Evolutionary conservation across 2,888 invertebrate species (phyloP).

Genomic region (Incurvaria masculella): DNA sequence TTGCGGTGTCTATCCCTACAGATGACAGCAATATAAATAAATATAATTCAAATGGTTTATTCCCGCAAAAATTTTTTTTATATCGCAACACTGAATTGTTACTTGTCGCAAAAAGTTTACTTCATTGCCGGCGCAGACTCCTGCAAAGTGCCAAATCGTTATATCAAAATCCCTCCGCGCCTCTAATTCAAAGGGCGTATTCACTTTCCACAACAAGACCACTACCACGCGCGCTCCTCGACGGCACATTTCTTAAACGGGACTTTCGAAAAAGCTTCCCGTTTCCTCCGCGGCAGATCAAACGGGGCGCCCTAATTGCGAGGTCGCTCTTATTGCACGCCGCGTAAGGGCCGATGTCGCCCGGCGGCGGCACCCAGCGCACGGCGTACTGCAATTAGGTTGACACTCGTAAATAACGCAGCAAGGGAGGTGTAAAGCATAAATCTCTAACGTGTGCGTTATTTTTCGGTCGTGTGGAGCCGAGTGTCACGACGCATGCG

Average conservation of each 20-base stretch:
- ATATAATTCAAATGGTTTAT: no score
- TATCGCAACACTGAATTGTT: no score
- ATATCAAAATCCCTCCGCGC: not conserved
- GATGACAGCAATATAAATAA: no score
- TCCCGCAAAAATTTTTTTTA: no score
- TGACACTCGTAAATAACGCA: constrained; percentile 22
- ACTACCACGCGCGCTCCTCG: not conserved
- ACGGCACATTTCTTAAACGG: not conserved
- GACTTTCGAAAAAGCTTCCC: not conserved
- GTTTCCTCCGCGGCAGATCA: not conserved
- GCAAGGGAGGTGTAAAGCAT: constrained; percentile 25
- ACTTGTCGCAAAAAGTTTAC: no score
- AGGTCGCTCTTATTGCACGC: not conserved
- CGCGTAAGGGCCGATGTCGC: not conserved
- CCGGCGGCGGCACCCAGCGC: constrained; percentile 10
- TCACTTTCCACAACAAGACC: not conserved
- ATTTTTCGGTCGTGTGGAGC: not conserved
- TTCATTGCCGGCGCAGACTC: no score
- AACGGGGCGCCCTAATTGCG: not conserved
- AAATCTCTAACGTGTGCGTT: constrained; percentile 23
- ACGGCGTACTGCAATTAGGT: constrained; percentile 9
- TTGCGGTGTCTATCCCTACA: no score
- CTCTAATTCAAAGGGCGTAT: not conserved
- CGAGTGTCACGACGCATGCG: not conserved
- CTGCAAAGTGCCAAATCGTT: no score